These are phyloP conservation scores for Andricus quercusramuli DNA, from an alignment of 2,888 invertebrate genomes.

Conservation along the genomic window DNA sequence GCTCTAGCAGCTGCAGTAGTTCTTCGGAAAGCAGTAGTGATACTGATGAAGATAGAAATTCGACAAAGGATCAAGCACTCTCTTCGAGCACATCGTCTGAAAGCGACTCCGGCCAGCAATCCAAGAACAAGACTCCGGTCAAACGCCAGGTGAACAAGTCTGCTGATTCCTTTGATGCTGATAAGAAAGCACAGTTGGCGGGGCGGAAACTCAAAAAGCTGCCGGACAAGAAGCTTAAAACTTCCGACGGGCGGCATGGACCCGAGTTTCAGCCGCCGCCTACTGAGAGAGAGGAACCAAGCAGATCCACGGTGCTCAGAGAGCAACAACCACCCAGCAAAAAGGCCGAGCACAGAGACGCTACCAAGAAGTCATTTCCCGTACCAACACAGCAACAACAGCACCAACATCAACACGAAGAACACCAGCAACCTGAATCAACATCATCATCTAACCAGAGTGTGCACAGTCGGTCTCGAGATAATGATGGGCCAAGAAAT, in stretches of 20 bases:
- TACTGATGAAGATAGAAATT: slow-evolving; percentile 70
- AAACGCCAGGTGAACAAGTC: slow-evolving; percentile 39
- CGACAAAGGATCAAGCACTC: slow-evolving; percentile 67
- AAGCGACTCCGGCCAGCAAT: slow-evolving; percentile 69
- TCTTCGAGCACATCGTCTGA: slow-evolving; percentile 73
- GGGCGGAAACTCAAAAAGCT: slow-evolving; percentile 83
- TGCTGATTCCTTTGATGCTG: slow-evolving; percentile 45
- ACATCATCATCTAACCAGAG: slow-evolving; percentile 68
- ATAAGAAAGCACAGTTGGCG: slow-evolving; percentile 62
- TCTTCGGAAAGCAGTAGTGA: slow-evolving; percentile 76
- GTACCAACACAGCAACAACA: slow-evolving; percentile 62
- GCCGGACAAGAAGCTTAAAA: slow-evolving; percentile 91
- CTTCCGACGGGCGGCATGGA: slow-evolving; percentile 89
- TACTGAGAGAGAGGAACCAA: slow-evolving; percentile 88
- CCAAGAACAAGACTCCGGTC: slow-evolving; percentile 53
- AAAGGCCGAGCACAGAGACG: slow-evolving; percentile 76
- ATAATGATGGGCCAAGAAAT: slow-evolving; percentile 78
- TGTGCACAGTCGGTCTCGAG: slow-evolving; percentile 76
- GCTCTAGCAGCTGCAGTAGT: slow-evolving; percentile 78
- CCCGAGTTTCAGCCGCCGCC: slow-evolving; percentile 85
- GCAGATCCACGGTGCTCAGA: slow-evolving; percentile 76
- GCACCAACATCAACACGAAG: slow-evolving; percentile 77
- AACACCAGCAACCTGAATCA: slow-evolving; percentile 60
- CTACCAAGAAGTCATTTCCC: slow-evolving; percentile 50
- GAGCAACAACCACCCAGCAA: slow-evolving; percentile 77